Base-by-base conservation (phyloP, 2,113 vertebrate species). In the Aldabrachelys gigantea region DNA sequence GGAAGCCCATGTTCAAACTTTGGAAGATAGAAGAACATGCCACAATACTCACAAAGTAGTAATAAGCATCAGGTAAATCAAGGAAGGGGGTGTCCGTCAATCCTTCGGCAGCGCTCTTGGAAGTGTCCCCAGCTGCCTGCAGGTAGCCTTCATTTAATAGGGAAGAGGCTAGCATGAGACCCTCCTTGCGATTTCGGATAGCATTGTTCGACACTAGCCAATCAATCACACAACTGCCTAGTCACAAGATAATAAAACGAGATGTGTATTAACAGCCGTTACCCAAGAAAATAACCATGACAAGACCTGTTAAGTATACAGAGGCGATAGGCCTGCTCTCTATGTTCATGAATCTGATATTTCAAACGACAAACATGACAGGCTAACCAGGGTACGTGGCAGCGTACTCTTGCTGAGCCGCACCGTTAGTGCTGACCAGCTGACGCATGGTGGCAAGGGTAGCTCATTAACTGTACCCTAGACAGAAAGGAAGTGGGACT, bases 71-170 rank as follows among this genome's bases (percentile, higher is more conserved):
- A 0, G 97, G 87, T 6, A 99, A 97, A 92, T 99, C 99, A 76
- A 99, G 96, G 85, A 99, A 98, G 38, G 98, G 91, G 4, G 96
- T 97, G 50, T 99, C 99, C 4, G 98, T 96, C 1, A 93, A 92
- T 1, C 98, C 96, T 35, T 99, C 99, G 0, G 96, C 98, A 8
- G 98, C 99, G 1, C 89, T 96, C 95, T 99, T 99, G 50, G 99
- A 99, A 1, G 98, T 76, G 5, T 99, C 99, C 7, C 98, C 99
- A 1, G 99, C 99, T 13, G 99, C 98, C 94, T 99, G 99, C 4
- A 99, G 97, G 88, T 99, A 99, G 5, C 99, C 99, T 95, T 99
- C 99, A 8, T 93, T 99, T 91, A 99, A 92, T 72, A 99, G 98
- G 0, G 99, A 99, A 4, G 99, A 98, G 24, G 99, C 98, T 54